Evolutionary conservation across 2,888 invertebrate species (phyloP), one percentile per base, ranked within the genome.

Genomic region (Melieria picta): DNA sequence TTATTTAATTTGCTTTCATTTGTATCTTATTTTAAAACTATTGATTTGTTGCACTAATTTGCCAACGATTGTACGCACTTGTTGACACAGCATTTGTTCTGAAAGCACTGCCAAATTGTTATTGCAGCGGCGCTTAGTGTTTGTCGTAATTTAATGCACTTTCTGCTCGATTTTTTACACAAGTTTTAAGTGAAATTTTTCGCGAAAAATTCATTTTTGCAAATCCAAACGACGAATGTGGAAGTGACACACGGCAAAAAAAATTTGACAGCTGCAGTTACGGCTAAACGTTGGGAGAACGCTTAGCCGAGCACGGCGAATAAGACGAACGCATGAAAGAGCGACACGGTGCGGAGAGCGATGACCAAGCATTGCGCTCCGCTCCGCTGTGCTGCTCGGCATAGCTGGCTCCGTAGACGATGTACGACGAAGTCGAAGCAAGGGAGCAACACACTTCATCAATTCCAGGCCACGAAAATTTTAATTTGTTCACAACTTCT

Each of bases 121-220:
- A 47, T 67, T 62, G 48, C 11, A 56, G 7, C n/a, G 45, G 55
- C n/a, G 47, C 46, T 52, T 46, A 65, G 60, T n/a, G 52, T 64
- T 72, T 64, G 64, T 52, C 50, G 47, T 13, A 55, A 52, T 13
- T 72, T 72, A 67, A 60, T 57, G 61, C 68, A 13, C 45, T 64
- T 65, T 65, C 57, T 42, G 16, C 11, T 45, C 16, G 16, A 65
- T 46, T 65, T 50, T 68, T 58, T 55, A 56, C 68, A 68, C 52
- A 10, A 46, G 52, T 65, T 68, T 72, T 72, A 55, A 64, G 68
- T 65, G 72, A 68, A 72, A 68, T 47, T 68, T 72, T 72, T 67
- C 58, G 71, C 71, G 67, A 72, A 72, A 67, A 66, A 56, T 66
- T 71, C 62, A 72, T 63, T 72, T 72, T 72, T 72, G 72, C 72